Evolutionary conservation across 2,797 vertebrate species (phyloP), one percentile per base, ranked within the genome.

Genomic region (Sebastes alutus): DNA sequence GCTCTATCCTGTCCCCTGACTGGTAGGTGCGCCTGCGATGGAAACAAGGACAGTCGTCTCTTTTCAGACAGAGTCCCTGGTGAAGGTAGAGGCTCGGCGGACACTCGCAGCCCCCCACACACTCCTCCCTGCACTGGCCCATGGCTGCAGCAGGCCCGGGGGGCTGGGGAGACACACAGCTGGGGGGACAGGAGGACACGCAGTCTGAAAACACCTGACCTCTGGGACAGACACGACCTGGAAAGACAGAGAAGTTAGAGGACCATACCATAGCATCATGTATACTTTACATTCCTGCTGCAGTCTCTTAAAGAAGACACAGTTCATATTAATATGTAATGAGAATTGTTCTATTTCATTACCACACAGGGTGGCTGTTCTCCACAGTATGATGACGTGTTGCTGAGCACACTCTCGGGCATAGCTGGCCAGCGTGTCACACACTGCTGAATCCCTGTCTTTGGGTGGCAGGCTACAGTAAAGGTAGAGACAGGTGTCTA

Each of bases 81-180:
- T 97, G 95, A 56, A 93, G 89, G 90, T 95, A 96, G 25, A 97
- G 96, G 11, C 95, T 96, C 0, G 90, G 92, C 0, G 93, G 91
- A 61, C 98, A 98, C 88, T 97, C 96, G 0, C 98, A 98, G 60
- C 97, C 97, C 0, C 97, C 95, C 18, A 97, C 95, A 20, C 98
- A 98, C 89, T 97, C 96, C 0, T 96, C 94, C 54, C 93, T 93
- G 86, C 97, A 97, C 78, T 94, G 94, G 1, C 83, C 93, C 16
- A 85, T 60, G 0, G 90, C 89, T 3, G 81, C 84, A 20, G 84
- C 70, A 0, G 78, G 63, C 7, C 89, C 90, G 0, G 81, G 86
- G 0, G 84, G 66, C 0, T 86, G 94, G 9, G 93, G 94, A 0
- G 94, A 95, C 0, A 85, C 83, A 46, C 98, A 98, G 90, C 90